Evolutionary conservation across 2,113 vertebrate genomes (phyloP), one percentile per base, ranked within the genome.

Genomic region (Psephotus haematonotus): DNA sequence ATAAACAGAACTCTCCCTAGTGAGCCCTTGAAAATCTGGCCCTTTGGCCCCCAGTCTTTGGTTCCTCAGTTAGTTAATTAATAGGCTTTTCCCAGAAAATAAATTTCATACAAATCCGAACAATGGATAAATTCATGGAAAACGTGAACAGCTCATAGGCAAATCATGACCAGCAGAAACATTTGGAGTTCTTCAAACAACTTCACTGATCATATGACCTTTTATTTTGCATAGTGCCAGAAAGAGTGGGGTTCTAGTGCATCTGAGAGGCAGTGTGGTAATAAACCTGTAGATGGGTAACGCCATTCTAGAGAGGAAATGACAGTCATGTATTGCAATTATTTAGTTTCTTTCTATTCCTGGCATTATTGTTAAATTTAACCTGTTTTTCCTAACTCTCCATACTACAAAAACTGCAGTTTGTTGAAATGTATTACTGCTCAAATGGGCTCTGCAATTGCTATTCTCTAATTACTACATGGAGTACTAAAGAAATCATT

Each of bases 1-100:
- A 96, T 87, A 97, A 97, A 96, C 90, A 96, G 88, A 89, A 93
- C 78, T 94, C 88, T 97, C 95, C 92, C 92, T 76, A 84, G 88
- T 12, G 91, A 91, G 83, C 89, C 65, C 92, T 96, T 93, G 83
- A 94, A 96, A 96, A 93, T 92, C 83, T 92, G 91, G 88, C 94
- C 92, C 93, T 96, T 96, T 96, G 90, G 95, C 96, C 92, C 92
- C 57, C 43, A 76, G 0, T 76, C n/a, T 92, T 96, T 85, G 78
- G 77, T 92, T 95, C 86, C n/a, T 96, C 2, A 13, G 86, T 94
- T 87, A 92, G 89, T 69, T 92, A 94, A 96, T 94, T 96, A 96
- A 94, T 92, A 92, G 77, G 33, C 29, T 94, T 89, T 96, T 96
- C 92, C 91, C 91, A 91, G 92, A 96, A 96, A 96, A 94, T 79